These are phyloP conservation scores for Polydrusus pterygomalis DNA, from an alignment of 2,888 invertebrate species.

Conservation along the genomic window DNA sequence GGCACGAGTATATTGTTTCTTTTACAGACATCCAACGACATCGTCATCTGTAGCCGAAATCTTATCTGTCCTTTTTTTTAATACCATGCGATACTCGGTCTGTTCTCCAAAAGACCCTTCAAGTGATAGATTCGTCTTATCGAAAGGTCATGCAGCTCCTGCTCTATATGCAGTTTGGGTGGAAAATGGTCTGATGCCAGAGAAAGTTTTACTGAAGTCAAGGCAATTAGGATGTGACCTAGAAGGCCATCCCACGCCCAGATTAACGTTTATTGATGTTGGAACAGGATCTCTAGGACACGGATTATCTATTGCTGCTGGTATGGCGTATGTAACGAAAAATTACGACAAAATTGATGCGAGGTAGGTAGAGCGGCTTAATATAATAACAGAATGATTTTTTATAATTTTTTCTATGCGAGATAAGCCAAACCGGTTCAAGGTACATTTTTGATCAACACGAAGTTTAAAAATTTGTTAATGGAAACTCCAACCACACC, in stretches of 20 bases:
- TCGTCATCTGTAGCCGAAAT: constrained; percentile 98
- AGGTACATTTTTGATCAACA: too few species aligned
- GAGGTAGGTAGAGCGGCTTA: constrained; percentile 69
- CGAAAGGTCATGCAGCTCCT: constrained; percentile 99
- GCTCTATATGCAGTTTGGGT: constrained; percentile 99
- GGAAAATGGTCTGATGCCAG: constrained; percentile 92
- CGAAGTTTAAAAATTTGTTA: too few species aligned
- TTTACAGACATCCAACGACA: constrained; percentile 96
- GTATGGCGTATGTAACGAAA: constrained; percentile 98
- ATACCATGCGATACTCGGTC: constrained; percentile 95
- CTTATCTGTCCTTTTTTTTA: constrained; percentile 98
- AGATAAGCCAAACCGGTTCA: too few species aligned
- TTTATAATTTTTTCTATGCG: too few species aligned
- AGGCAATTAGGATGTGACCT: constrained; percentile 94
- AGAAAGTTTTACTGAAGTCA: constrained; percentile 87
- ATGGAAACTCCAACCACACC: too few species aligned
- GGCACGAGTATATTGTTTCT: too few species aligned
- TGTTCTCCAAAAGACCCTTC: constrained; percentile 89
- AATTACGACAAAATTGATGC: constrained; percentile 87
- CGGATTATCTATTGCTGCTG: constrained; percentile 95
- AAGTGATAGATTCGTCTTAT: constrained; percentile 96
- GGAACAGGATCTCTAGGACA: constrained; percentile 99
- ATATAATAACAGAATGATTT: too few species aligned
- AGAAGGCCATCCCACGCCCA: constrained; percentile 98
- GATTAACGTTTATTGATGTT: constrained; percentile 97